Conservation (phyloP, 2,113 vertebrate species). For the Hippolais icterina region DNA sequence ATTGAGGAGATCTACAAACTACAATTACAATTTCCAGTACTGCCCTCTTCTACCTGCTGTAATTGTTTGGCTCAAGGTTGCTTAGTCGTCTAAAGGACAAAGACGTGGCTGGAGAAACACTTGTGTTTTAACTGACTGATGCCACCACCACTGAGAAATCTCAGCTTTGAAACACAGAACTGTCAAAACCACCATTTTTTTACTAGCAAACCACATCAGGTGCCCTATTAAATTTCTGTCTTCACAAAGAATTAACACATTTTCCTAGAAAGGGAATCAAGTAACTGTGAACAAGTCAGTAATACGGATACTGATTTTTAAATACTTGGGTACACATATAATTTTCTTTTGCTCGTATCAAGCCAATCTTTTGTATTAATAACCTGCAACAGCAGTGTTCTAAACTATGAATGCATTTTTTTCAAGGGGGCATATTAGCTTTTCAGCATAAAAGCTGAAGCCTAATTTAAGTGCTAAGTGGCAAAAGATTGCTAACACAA, state of each 20-base stretch:
- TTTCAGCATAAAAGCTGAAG: not conserved
- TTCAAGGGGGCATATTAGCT: not conserved
- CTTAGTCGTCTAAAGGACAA: not conserved
- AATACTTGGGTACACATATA: not conserved
- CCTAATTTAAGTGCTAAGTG: not conserved
- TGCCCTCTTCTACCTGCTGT: not conserved
- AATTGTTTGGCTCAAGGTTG: not conserved
- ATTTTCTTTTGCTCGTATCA: not conserved
- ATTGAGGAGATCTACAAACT: not conserved
- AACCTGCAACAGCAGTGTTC: not conserved
- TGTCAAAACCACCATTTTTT: not conserved
- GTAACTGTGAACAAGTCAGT: not conserved
- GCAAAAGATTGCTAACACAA: not conserved
- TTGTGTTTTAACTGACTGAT: not conserved
- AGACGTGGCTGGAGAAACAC: not conserved
- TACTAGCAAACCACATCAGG: not conserved
- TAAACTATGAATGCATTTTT: not conserved
- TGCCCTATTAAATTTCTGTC: not conserved
- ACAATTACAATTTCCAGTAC: not conserved
- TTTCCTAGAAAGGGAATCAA: not conserved
- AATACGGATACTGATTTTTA: not conserved
- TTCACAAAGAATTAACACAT: not conserved
- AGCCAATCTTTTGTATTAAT: not conserved
- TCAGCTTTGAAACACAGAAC: not conserved
- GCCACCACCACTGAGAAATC: not conserved